Base-by-base conservation (phyloP, 1,140 invertebrate genomes). In the Arion vulgaris region DNA sequence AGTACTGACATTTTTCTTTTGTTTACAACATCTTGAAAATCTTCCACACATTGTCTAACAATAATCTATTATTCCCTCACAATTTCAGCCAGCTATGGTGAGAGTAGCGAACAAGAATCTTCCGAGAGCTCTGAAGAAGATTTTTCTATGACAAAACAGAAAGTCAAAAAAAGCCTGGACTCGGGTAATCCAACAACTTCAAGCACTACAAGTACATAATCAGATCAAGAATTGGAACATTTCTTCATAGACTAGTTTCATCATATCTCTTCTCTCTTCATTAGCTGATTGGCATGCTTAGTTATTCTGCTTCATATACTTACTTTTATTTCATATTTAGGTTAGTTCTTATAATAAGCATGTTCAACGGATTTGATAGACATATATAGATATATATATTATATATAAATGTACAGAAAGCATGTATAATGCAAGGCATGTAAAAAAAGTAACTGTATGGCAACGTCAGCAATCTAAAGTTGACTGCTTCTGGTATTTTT, bases 91-190 rank as follows among this genome's bases (percentile, higher is more conserved):
- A 88, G 87, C 72, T 89, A 90, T 85, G 89, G 89, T 26, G 90
- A 91, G 73, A 91, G 89, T 82, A 91, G 88, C 84, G 91, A 91
- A 28, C 90, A 91, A 74, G 90, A 92, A 38, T 88, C 89, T 1
- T 87, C 88, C 15, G 88, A 88, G 62, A 89, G 89, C 68, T 91
- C 90, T 13, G 90, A 91, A 17, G 91, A 92, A 85, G 91, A 92
- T 53, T 85, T 90, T 39, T 86, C 86, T 53, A 89, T 89, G 75
- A 82, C 88, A n/a, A 89, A 89, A 78, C 83, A 85, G 51, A 90
- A 86, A 78, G 81, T 76, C n/a, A 85, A 86, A 49, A 87, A 85
- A 69, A 81, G 84, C 26, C 74, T 84, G 45, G 89, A 88, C 39
- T 90, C 89, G 84, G 89, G 88, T 89, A 78, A 80, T 66, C 76